These are phyloP conservation scores for Anableps anableps DNA, from an alignment of 2,797 vertebrate genomes.

Conservation along the genomic window DNA sequence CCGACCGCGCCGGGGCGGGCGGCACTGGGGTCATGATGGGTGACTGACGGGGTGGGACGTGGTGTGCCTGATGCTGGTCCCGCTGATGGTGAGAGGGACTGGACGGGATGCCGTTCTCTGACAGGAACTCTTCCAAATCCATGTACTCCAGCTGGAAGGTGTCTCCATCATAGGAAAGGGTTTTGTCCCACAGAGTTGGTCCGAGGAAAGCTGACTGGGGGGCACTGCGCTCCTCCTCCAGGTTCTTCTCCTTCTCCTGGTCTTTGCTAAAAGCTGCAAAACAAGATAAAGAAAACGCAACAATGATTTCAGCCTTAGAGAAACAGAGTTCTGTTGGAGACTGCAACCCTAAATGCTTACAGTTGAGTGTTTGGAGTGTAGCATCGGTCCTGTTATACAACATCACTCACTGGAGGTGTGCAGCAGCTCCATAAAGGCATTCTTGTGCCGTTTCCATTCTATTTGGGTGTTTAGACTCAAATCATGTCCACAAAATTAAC, in stretches of 20 bases:
- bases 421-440: not conserved
- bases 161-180: slow-evolving; percentile 94
- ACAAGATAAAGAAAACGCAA: not conserved
- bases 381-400: not conserved
- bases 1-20: slow-evolving; percentile 73
- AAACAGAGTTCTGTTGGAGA: not conserved
- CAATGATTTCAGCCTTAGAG: not conserved
- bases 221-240: slow-evolving; percentile 86
- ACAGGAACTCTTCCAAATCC: slow-evolving; percentile 99
- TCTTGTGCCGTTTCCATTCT: not conserved
- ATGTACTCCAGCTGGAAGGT: slow-evolving; percentile 99
- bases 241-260: slow-evolving; percentile 91
- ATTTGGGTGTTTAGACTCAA: not conserved
- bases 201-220: slow-evolving; percentile 95
- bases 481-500: not conserved
- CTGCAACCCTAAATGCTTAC: not conserved
- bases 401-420: not conserved
- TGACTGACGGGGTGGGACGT: slow-evolving; percentile 62
- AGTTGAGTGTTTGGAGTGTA: not conserved
- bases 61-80: slow-evolving; percentile 77
- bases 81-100: slow-evolving; percentile 84
- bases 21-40: slow-evolving; percentile 46
- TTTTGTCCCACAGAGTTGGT: slow-evolving; percentile 98
- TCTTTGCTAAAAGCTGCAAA: slow-evolving; percentile 80
- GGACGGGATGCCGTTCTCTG: slow-evolving; percentile 95